phyloP scores from a whole-genome alignment of 1,140 invertebrate species.

The Trypoxylus dichotomus region DNA sequence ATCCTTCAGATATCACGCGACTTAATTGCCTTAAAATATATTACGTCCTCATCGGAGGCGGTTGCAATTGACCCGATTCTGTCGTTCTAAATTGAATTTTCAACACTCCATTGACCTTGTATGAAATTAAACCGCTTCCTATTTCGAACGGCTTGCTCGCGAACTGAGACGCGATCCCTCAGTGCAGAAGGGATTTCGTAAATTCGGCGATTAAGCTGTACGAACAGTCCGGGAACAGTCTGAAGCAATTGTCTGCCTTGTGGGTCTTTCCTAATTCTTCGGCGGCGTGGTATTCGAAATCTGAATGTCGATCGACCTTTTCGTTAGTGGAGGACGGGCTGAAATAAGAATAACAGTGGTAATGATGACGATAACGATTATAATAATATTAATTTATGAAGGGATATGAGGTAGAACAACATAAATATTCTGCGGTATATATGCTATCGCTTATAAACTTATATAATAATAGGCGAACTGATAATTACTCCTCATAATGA shows the following conservation, averaged over 20 bases:
- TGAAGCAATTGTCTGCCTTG: slow-evolving; percentile 60
- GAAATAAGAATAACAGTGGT: slow-evolving; percentile 15
- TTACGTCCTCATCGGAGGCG: not conserved
- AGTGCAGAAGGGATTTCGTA: slow-evolving; percentile 35
- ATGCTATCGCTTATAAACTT: too few relatives aligned
- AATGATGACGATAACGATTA: too few relatives aligned
- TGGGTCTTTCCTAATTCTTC: slow-evolving; percentile 62
- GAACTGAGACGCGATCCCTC: not conserved
- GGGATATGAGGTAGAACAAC: too few relatives aligned
- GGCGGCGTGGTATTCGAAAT: slow-evolving; percentile 71
- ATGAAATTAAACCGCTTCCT: slow-evolving; percentile 2
- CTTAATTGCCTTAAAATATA: not conserved
- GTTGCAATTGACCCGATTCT: not conserved
- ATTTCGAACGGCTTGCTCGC: not conserved
- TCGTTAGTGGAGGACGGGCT: slow-evolving; percentile 61
- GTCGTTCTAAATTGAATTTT: slow-evolving; percentile 5
- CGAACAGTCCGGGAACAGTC: slow-evolving; percentile 65
- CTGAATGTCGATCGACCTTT: slow-evolving; percentile 61
- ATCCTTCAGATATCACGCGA: not conserved
- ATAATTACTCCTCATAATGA: too few relatives aligned
- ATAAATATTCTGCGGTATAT: too few relatives aligned
- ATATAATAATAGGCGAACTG: too few relatives aligned
- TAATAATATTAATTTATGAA: too few relatives aligned
- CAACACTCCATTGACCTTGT: not conserved
- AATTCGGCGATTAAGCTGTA: slow-evolving; percentile 57